A percentile compares a stretch with the other conserved stretches of the same genome.
Evolutionary conservation across 2,113 vertebrate genomes (phyloP).

Genomic region (Podocnemis expansa): DNA sequence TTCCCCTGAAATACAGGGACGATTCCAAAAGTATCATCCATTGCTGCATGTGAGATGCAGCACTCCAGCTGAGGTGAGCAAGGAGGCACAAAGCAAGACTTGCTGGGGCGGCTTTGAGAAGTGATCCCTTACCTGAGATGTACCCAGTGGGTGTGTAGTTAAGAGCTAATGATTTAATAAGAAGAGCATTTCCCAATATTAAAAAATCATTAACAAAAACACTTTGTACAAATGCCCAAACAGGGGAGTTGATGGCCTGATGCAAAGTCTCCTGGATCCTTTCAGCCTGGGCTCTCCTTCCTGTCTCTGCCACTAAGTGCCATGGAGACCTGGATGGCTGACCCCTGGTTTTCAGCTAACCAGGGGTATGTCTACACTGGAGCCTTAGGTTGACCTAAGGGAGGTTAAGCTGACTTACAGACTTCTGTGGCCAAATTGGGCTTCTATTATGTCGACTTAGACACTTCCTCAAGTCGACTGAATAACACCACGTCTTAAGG

Average conservation of each 20-base stretch:
- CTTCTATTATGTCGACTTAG: too few relatives aligned
- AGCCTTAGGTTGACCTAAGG: too few relatives aligned
- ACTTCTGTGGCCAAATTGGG: too few relatives aligned
- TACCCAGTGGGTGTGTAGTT: background rate
- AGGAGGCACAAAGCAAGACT: background rate
- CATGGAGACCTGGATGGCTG: background rate
- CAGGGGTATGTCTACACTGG: too few relatives aligned
- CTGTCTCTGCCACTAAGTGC: background rate
- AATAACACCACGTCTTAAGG: too few relatives aligned
- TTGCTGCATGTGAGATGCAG: background rate
- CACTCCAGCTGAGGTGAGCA: background rate
- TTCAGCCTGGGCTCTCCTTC: background rate
- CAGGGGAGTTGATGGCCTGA: background rate
- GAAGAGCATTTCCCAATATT: background rate
- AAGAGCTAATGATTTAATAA: background rate
- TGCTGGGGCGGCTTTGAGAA: background rate
- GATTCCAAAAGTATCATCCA: background rate
- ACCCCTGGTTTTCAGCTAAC: background rate
- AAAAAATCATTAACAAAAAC: background rate
- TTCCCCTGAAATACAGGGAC: background rate
- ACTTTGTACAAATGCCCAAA: background rate
- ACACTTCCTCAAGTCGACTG: too few relatives aligned
- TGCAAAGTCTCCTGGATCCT: background rate
- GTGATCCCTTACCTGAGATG: background rate
- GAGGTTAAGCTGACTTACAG: too few relatives aligned